Base-by-base conservation (phyloP, 1,140 invertebrate species). In the Calephelis virginiensis region DNA sequence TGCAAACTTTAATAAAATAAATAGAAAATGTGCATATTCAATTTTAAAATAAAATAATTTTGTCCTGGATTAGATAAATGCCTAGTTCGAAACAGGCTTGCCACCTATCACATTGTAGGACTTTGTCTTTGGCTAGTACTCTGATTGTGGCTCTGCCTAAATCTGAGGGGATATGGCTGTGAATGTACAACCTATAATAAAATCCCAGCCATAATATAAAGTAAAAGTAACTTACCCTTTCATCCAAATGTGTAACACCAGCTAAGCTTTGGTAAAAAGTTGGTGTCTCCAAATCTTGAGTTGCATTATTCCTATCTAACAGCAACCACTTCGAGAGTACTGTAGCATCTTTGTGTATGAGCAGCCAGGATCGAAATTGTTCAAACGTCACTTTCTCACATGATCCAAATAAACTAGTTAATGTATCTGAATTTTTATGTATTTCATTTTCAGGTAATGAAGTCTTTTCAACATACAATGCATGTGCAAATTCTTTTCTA, bases 231-330 rank as follows among this genome's bases (percentile, higher is more conserved):
- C 94, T 93, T 90, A 96, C 95, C 92, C 92, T 92, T 74, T 95
- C 94, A 70, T 94, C 94, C 11, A 95, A 82, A 90, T 98, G 97
- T 62, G 97, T 98, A 13, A 98, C 97, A 45, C 97, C 97, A 67
- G 97, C 96, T 14, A 98, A 87, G 37, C 96, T 97, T 85, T 98
- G 97, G 82, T 97, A 98, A 81, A 98, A 98, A 1, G 96, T 97
- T 5, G 96, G 97, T 12, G 96, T 97, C 81, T 97, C 96, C 74
- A 95, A 91, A 78, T 97, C 96, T 67, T 95, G 95, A 13, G 94
- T 95, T 0, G 97, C 89, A 53, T 94, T 94, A 10, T 96, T 93
- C 73, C 93, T 93, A 71, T 96, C 95, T 13, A 93, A 91, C 11
- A 98, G 82, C 40, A 97, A 86, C 97, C 97, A 98, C 76, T 94